phyloP scores from a whole-genome alignment of 2,888 invertebrate genomes.

The Idaea straminata region DNA sequence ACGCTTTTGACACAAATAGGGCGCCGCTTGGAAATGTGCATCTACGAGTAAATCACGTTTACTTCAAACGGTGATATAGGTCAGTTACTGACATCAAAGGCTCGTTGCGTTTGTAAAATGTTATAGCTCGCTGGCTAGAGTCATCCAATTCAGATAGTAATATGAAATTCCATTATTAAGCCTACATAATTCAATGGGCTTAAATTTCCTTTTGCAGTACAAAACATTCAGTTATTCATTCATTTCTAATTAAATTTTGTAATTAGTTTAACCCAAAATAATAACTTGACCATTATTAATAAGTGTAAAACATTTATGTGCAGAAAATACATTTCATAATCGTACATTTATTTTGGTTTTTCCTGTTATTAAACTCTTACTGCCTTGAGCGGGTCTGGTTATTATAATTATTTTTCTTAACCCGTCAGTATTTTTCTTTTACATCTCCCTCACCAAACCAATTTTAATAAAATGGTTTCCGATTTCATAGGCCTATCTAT shows the following conservation, averaged over 20 bases:
- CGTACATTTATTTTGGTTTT: neutral
- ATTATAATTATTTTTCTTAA: neutral
- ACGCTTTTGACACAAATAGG: slow-evolving; percentile 22
- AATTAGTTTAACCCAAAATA: neutral
- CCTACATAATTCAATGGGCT: neutral
- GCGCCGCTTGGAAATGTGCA: slow-evolving; percentile 17
- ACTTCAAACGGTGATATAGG: slow-evolving; percentile 28
- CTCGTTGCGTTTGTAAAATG: slow-evolving; percentile 5
- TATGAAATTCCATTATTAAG: neutral
- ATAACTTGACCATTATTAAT: neutral
- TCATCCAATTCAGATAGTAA: neutral
- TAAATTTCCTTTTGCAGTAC: neutral
- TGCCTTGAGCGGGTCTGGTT: neutral
- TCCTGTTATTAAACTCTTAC: neutral
- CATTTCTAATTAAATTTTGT: neutral
- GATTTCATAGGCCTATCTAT: neutral
- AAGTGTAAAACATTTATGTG: neutral
- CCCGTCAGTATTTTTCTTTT: neutral
- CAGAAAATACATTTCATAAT: neutral
- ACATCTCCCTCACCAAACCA: neutral
- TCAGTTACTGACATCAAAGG: slow-evolving; percentile 28
- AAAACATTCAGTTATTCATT: neutral
- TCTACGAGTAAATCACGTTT: slow-evolving; percentile 24
- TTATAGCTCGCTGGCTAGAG: slow-evolving; percentile 11
- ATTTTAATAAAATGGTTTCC: neutral